These are phyloP conservation scores for Cyprinodon diabolis DNA, from an alignment of 2,797 vertebrate species.

Conservation along the genomic window DNA sequence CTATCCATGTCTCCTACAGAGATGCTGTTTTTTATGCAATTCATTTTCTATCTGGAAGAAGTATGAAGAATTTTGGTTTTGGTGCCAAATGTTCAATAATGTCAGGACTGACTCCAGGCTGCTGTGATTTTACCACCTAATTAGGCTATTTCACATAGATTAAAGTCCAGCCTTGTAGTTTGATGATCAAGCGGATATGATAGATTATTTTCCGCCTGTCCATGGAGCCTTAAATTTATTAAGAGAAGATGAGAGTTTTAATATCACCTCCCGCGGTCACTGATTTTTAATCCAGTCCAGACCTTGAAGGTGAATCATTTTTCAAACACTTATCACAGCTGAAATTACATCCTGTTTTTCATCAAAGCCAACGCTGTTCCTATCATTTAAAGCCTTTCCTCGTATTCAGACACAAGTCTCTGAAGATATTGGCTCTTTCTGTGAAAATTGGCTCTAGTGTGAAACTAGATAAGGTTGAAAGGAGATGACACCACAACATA, in stretches of 20 bases:
- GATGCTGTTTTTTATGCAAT: too few species aligned
- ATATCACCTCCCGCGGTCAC: background rate
- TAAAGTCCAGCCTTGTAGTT: background rate
- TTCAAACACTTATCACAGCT: conserved; percentile 14
- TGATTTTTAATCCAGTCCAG: conserved; percentile 1
- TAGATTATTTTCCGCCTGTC: background rate
- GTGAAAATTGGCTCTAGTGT: background rate
- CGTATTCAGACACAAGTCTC: background rate
- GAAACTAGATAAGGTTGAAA: background rate
- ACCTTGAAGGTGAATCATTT: background rate
- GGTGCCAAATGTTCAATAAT: background rate
- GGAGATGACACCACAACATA: background rate
- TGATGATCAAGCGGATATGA: background rate
- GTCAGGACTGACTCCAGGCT: conserved; percentile 14
- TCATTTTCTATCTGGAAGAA: background rate
- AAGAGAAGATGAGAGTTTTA: background rate
- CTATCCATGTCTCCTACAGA: too few species aligned
- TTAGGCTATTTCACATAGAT: background rate
- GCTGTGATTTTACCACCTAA: conserved; percentile 1
- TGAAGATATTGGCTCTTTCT: background rate
- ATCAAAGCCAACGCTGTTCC: background rate
- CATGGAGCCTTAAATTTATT: conserved; percentile 1
- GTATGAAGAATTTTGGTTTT: background rate
- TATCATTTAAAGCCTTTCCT: conserved; percentile 9
- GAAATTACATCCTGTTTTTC: conserved; percentile 23